These are phyloP conservation scores for Pristis pectinata DNA, from an alignment of 2,797 vertebrate genomes.

Conservation along the genomic window DNA sequence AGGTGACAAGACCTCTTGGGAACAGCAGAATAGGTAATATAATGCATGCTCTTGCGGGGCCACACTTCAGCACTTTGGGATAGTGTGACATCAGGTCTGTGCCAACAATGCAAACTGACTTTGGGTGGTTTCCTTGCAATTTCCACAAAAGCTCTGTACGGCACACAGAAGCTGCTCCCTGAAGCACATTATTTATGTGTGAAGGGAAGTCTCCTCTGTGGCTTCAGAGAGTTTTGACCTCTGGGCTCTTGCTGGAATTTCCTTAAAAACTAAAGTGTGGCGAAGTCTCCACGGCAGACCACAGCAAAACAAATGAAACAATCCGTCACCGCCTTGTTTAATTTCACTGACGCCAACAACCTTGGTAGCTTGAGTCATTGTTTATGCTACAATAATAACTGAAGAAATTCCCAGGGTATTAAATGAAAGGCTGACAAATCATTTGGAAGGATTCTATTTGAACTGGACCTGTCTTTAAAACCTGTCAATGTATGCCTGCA, in stretches of 20 bases:
- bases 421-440: constrained; percentile 7
- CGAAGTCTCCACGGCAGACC: background rate
- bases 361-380: background rate
- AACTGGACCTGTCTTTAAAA: background rate
- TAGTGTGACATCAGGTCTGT: background rate
- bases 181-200: constrained; percentile 22
- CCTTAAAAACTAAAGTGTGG: background rate
- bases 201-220: constrained; percentile 22
- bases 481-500: background rate
- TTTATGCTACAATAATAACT: background rate
- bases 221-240: constrained; percentile 32
- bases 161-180: background rate
- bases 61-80: background rate
- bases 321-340: constrained; percentile 26
- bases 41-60: background rate
- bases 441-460: background rate
- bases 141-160: background rate
- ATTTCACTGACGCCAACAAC: constrained; percentile 22
- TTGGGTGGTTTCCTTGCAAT: background rate
- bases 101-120: background rate
- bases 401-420: background rate
- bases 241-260: background rate
- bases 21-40: background rate
- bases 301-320: constrained; percentile 1
- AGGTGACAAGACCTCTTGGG: background rate